Base-by-base conservation (phyloP, 1,140 invertebrate genomes). In the Bombus pascuorum region DNA sequence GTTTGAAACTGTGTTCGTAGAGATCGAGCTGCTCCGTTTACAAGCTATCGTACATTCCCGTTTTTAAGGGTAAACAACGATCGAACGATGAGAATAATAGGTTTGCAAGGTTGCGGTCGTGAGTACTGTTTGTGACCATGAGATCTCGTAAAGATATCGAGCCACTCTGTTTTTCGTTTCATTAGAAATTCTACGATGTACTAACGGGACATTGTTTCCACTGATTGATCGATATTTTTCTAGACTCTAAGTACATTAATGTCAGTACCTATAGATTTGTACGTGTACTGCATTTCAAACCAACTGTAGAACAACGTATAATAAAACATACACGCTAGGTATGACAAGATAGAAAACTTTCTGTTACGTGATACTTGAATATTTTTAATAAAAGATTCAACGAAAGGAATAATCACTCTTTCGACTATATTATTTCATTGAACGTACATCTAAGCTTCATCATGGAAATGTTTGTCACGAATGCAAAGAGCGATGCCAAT, bases 11-110 rank as follows among this genome's bases (percentile, higher is more conserved):
- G 12, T 13, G 9, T 75, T 3, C 22, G 25, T 34, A 25, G 28
- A 13, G 53, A n/a, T 59, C 74, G 74, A 76, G 74, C 74, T 76
- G 74, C 25, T 76, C 34, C 53, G 73, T 71, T 71, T 22, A 34
- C 18, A 8, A 34, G 9, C 3, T 1, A 34, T 53, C 3, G 32
- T 57, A 13, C 34, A 37, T 39, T 76, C 59, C 25, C 9, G 28
- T 59, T 59, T 76, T 39, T 28, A 25, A 59, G 25, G 34, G 22
- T 25, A 59, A 28, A 72, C 13, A 15, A 28, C 44, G 71, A 44
- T 44, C 74, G 53, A 37, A 3, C 47, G 25, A 57, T 13, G 47
- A 53, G 28, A 12, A 76, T 47, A 15, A 25, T 59, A 75, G 53
- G 74, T 76, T 34, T 28, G 74, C 53, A 39, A 76, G 74, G 34